Evolutionary conservation across 1,140 invertebrate genomes (phyloP).

Genomic region (Periplaneta americana): DNA sequence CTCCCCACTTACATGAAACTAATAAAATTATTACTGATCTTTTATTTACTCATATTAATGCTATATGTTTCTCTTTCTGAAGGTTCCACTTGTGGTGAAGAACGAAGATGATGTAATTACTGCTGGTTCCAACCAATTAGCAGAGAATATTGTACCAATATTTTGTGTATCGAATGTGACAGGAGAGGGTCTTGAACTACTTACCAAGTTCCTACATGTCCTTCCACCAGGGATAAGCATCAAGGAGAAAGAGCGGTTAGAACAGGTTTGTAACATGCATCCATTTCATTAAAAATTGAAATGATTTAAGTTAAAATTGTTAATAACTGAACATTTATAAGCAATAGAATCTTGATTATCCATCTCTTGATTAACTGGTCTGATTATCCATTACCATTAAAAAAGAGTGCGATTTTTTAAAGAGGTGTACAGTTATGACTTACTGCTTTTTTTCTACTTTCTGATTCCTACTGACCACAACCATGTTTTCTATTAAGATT

Average conservation of each 20-base stretch:
- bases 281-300: too few relatives aligned
- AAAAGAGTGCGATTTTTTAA: background rate
- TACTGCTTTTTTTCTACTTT: too few relatives aligned
- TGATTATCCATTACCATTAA: too few relatives aligned
- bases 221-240: conserved; percentile 62
- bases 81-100: conserved; percentile 58
- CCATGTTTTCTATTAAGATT: too few relatives aligned
- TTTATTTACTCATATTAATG: background rate
- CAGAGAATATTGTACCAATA: conserved; percentile 72
- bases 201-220: conserved; percentile 73
- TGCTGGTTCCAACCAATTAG: conserved; percentile 53
- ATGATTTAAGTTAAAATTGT: too few relatives aligned
- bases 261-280: conserved; percentile 43
- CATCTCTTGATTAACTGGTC: too few relatives aligned
- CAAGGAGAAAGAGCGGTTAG: conserved; percentile 64
- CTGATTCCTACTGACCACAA: too few relatives aligned
- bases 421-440: too few relatives aligned
- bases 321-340: background rate
- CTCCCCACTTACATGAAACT: too few relatives aligned
- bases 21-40: too few relatives aligned
- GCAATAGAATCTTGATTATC: background rate
- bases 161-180: conserved; percentile 94
- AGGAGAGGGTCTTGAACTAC: conserved; percentile 72
- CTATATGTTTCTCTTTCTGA: conserved; percentile 16
- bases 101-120: conserved; percentile 67